phyloP scores from a whole-genome alignment of 2,797 vertebrate species.

The Macropus fuliginosus region DNA sequence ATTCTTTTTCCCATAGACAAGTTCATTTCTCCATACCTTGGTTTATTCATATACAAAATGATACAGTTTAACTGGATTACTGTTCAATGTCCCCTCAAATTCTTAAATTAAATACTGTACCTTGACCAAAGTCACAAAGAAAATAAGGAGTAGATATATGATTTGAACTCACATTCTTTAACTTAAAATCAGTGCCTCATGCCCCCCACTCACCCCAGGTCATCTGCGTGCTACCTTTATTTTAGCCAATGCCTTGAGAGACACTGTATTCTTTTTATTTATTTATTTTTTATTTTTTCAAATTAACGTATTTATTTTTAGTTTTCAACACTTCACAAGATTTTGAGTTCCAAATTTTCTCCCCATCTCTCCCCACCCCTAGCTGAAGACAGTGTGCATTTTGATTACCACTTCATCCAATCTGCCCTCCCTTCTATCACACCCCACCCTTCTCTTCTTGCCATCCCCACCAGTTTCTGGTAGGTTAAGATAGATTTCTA shows the following conservation, averaged over 20 bases:
- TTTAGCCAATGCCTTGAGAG: background rate
- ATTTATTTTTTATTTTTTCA: too few relatives aligned
- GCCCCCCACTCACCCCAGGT: too few relatives aligned
- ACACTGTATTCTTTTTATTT: background rate
- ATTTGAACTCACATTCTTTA: background rate
- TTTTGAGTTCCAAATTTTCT: too few relatives aligned
- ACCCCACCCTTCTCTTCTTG: too few relatives aligned
- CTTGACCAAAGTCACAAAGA: background rate
- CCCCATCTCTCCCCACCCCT: too few relatives aligned
- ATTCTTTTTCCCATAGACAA: background rate
- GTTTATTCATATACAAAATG: background rate
- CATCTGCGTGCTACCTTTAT: background rate
- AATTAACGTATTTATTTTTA: too few relatives aligned
- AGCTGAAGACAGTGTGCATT: too few relatives aligned
- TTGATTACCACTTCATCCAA: too few relatives aligned
- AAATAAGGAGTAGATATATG: background rate
- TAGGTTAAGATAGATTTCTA: too few relatives aligned
- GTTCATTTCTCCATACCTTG: background rate
- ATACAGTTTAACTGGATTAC: background rate
- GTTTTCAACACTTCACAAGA: too few relatives aligned
- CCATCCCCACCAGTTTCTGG: too few relatives aligned
- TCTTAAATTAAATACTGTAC: background rate
- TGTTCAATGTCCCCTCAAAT: background rate
- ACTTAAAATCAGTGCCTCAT: background rate
- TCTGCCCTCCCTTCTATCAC: too few relatives aligned